These are phyloP conservation scores for Syngnathus acus DNA, from an alignment of 2,797 vertebrate genomes.

Conservation along the genomic window DNA sequence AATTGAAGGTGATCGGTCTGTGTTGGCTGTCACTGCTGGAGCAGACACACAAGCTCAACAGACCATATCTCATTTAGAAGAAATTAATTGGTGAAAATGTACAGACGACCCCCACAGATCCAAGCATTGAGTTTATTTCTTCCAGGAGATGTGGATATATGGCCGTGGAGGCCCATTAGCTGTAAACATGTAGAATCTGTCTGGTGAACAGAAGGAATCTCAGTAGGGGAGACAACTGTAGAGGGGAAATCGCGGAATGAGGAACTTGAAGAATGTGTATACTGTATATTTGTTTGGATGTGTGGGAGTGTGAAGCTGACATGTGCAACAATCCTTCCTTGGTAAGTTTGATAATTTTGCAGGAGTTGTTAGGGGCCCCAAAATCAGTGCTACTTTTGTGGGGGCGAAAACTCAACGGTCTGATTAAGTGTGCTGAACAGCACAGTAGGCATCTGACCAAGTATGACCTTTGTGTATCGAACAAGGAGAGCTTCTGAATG, in stretches of 20 bases:
- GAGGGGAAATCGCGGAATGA: conserved; percentile 44
- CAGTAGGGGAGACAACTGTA: conserved; percentile 36
- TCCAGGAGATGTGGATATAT: conserved; percentile 51
- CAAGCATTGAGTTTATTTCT: conserved; percentile 30
- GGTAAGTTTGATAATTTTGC: conserved; percentile 31
- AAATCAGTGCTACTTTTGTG: conserved; percentile 36
- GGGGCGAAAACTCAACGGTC: conserved; percentile 45
- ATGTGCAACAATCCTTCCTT: conserved; percentile 22
- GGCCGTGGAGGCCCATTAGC: conserved; percentile 61
- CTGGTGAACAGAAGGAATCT: conserved; percentile 59
- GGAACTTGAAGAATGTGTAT: conserved; percentile 13
- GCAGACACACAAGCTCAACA: conserved; percentile 24
- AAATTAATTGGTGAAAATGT: conserved; percentile 41
- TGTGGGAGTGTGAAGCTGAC: conserved; percentile 13
- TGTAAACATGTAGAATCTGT: conserved; percentile 61
- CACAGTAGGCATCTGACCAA: conserved; percentile 45
- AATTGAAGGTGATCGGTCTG: conserved; percentile 44
- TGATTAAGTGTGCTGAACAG: conserved; percentile 44
- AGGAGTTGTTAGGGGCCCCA: conserved; percentile 42
- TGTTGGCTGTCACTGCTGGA: conserved; percentile 30
- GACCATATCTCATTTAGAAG: conserved; percentile 32
- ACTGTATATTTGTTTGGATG: conserved; percentile 8
- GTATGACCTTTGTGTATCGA: conserved; percentile 50
- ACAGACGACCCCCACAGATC: conserved; percentile 30
- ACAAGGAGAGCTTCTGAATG: conserved; percentile 29